phyloP scores from a whole-genome alignment of 2,797 vertebrate species.

The Paedocypris micromegethes region DNA sequence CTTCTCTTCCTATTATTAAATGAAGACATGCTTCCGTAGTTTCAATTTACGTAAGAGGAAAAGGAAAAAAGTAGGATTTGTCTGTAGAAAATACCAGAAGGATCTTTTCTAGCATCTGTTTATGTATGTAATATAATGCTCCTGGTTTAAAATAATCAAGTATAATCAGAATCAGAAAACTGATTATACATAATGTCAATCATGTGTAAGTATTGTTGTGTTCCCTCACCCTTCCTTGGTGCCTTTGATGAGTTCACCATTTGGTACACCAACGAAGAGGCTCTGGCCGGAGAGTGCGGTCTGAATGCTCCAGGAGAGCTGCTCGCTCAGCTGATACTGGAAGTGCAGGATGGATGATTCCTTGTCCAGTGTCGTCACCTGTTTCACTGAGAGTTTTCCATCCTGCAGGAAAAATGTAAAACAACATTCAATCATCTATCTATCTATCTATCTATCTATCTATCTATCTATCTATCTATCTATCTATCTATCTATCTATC shows the following conservation, averaged over 20 bases:
- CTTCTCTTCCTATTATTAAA: background rate
- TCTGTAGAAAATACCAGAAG: no score
- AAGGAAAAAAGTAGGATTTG: no score
- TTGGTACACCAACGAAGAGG: slow-evolving; percentile 42
- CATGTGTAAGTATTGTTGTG: background rate
- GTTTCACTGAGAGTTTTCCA: slow-evolving; percentile 88
- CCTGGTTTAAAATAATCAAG: no score
- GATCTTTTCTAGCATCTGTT: no score
- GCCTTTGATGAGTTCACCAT: slow-evolving; percentile 32
- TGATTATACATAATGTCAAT: background rate
- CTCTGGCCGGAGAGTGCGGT: slow-evolving; percentile 64
- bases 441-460: no score
- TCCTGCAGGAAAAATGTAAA: slow-evolving; percentile 62
- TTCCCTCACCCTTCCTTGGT: slow-evolving; percentile 29
- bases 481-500: no score
- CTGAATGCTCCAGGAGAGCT: slow-evolving; percentile 84
- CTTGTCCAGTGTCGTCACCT: slow-evolving; percentile 75
- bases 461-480: no score
- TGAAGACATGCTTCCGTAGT: background rate
- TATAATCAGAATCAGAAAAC: background rate
- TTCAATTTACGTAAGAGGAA: background rate
- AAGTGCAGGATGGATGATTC: slow-evolving; percentile 79
- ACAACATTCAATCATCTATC: background rate
- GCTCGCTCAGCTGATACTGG: slow-evolving; percentile 86
- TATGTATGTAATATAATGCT: no score